phyloP scores from a whole-genome alignment of 2,888 invertebrate genomes.

The Ectemnius continuus region DNA sequence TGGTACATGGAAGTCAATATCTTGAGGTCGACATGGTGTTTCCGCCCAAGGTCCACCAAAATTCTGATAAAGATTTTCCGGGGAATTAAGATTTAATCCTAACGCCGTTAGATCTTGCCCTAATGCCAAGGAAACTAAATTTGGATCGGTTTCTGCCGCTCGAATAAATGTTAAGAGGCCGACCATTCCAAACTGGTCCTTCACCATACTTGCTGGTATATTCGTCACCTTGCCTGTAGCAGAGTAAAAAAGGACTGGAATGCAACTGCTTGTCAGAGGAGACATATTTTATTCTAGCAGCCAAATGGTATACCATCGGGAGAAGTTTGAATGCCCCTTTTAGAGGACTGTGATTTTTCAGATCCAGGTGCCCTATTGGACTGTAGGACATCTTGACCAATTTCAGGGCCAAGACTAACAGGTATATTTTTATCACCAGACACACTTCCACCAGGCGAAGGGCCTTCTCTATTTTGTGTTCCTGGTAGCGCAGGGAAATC shows the following conservation, averaged over 20 bases:
- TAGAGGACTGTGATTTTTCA: conserved; percentile 77
- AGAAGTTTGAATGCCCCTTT: conserved; percentile 95
- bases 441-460: conserved; percentile 82
- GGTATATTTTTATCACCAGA: conserved; percentile 77
- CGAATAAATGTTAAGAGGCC: conserved; percentile 98
- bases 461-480: conserved; percentile 86
- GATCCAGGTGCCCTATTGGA: conserved; percentile 74
- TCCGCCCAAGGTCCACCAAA: conserved; percentile 99
- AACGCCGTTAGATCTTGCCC: conserved; percentile 99
- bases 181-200: conserved; percentile 99
- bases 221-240: conserved; percentile 94
- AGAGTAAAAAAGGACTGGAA: conserved; percentile 20
- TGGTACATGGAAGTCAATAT: conserved; percentile 98
- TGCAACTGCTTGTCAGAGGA: too few species aligned
- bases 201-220: conserved; percentile 99
- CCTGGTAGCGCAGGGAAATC: conserved; percentile 99
- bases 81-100: conserved; percentile 98
- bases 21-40: conserved; percentile 98
- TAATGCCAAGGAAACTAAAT: conserved; percentile 96
- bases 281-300: too few species aligned
- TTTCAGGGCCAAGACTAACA: conserved; percentile 77
- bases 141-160: conserved; percentile 98
- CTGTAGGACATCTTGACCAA: conserved; percentile 76
- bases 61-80: conserved; percentile 98
- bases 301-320: conserved; percentile 86